phyloP scores from a whole-genome alignment of 2,888 invertebrate species.

The Drosophila monieri region DNA sequence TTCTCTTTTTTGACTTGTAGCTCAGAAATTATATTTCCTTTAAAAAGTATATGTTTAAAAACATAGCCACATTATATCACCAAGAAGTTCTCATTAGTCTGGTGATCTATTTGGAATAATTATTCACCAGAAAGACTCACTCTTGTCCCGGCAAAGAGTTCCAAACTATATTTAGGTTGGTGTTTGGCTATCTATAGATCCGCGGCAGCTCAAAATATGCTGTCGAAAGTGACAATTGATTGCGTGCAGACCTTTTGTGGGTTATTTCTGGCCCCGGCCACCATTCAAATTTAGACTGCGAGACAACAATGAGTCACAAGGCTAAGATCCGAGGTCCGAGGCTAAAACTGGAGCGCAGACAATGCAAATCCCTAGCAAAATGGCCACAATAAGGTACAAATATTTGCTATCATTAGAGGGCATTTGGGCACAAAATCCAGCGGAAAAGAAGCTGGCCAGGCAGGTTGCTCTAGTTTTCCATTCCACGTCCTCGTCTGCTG shows the following conservation, averaged over 20 bases:
- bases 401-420: slow-evolving; percentile 72
- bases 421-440: slow-evolving; percentile 58
- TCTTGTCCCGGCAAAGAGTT: slow-evolving; percentile 30
- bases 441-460: slow-evolving; percentile 42
- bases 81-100: background rate
- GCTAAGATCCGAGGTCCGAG: slow-evolving; percentile 25
- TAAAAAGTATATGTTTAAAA: background rate
- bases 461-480: slow-evolving; percentile 72
- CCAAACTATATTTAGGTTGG: slow-evolving; percentile 56
- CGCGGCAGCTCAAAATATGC: slow-evolving; percentile 65
- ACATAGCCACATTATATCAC: background rate
- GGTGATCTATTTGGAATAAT: slow-evolving; percentile 13
- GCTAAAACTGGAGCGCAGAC: slow-evolving; percentile 19
- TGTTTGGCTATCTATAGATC: slow-evolving; percentile 58
- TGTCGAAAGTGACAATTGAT: slow-evolving; percentile 78
- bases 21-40: background rate
- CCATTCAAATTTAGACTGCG: slow-evolving; percentile 55
- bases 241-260: slow-evolving; percentile 53
- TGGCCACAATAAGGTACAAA: slow-evolving; percentile 54
- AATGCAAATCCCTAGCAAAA: slow-evolving; percentile 39
- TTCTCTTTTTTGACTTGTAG: too few species aligned
- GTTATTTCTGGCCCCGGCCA: slow-evolving; percentile 53
- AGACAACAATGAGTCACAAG: slow-evolving; percentile 57
- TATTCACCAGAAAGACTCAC: slow-evolving; percentile 19
- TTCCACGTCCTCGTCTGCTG: slow-evolving; percentile 26